Evolutionary conservation across 2,797 vertebrate species (phyloP).

Genomic region (Fistularia commersonii): DNA sequence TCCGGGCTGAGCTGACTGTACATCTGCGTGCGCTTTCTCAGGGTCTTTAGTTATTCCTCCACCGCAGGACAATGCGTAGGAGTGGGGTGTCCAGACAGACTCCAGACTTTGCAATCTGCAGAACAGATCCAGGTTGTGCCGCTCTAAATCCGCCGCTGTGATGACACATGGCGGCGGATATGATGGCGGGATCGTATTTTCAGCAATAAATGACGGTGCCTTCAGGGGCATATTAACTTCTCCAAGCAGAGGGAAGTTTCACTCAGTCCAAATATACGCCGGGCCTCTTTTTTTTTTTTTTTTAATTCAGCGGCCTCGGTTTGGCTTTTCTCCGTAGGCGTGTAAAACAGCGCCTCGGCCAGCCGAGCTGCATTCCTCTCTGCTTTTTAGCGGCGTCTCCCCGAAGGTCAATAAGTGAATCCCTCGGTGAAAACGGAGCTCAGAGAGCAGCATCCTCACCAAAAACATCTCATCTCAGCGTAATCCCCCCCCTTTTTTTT

Average conservation of each 20-base stretch:
- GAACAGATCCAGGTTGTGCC: conserved; percentile 28
- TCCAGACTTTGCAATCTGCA: conserved; percentile 37
- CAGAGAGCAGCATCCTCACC: no score
- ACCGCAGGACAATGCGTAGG: conserved; percentile 36
- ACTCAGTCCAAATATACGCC: conserved; percentile 52
- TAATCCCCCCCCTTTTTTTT: neutral
- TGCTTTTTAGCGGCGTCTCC: conserved; percentile 28
- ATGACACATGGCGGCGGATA: no score
- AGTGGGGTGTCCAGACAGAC: conserved; percentile 51
- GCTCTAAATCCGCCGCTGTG: conserved; percentile 2
- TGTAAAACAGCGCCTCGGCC: conserved; percentile 17
- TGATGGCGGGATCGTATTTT: no score
- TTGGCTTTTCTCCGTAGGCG: conserved; percentile 30
- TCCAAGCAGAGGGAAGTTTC: conserved; percentile 16
- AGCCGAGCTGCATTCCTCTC: conserved; percentile 23
- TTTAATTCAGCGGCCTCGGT: conserved; percentile 48
- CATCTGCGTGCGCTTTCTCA: no score
- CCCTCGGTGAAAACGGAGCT: neutral
- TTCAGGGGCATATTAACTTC: conserved; percentile 9
- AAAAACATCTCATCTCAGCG: neutral
- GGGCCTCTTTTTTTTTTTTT: conserved; percentile 49
- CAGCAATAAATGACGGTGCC: neutral
- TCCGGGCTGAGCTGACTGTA: no score
- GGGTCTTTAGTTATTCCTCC: conserved; percentile 20
- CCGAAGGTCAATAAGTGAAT: conserved; percentile 29